Conservation (phyloP, 2,888 invertebrate genomes). For the Arge pagana region DNA sequence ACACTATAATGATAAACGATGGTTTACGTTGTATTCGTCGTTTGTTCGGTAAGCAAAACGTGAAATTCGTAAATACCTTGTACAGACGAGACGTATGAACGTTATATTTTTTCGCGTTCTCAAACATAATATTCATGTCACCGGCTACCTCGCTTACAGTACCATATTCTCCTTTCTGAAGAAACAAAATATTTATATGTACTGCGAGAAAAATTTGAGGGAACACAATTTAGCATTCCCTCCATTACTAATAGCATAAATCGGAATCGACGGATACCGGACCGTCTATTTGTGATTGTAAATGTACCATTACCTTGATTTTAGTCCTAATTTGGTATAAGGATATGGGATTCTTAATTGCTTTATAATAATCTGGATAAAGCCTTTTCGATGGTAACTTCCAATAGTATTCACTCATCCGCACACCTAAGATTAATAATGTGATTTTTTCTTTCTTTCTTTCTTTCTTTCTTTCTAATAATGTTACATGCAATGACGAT, state of each 20-base stretch:
- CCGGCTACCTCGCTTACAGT: slow-evolving; percentile 87
- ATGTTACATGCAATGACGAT: slow-evolving; percentile 12
- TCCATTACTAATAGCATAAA: too few relatives aligned
- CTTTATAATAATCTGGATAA: slow-evolving; percentile 97
- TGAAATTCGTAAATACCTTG: slow-evolving; percentile 67
- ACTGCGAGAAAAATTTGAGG: too few relatives aligned
- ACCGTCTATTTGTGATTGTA: not conserved
- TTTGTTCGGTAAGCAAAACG: not conserved
- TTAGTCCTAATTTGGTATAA: slow-evolving; percentile 88
- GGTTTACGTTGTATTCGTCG: not conserved
- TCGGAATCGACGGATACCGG: too few relatives aligned
- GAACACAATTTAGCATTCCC: too few relatives aligned
- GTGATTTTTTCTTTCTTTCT: too few relatives aligned
- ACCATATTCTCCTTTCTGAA: slow-evolving; percentile 74
- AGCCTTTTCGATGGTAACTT: slow-evolving; percentile 87
- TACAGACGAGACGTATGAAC: slow-evolving; percentile 79
- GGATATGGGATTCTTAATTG: slow-evolving; percentile 95
- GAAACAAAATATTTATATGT: slow-evolving; percentile 24
- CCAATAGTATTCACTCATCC: slow-evolving; percentile 91
- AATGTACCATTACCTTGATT: slow-evolving; percentile 69
- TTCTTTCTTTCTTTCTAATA: not conserved
- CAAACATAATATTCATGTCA: slow-evolving; percentile 95
- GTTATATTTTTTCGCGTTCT: slow-evolving; percentile 93
- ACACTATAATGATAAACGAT: slow-evolving; percentile 59
- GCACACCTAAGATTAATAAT: slow-evolving; percentile 66